Conservation (phyloP, 2,113 vertebrate species). For the Larimichthys crocea region DNA sequence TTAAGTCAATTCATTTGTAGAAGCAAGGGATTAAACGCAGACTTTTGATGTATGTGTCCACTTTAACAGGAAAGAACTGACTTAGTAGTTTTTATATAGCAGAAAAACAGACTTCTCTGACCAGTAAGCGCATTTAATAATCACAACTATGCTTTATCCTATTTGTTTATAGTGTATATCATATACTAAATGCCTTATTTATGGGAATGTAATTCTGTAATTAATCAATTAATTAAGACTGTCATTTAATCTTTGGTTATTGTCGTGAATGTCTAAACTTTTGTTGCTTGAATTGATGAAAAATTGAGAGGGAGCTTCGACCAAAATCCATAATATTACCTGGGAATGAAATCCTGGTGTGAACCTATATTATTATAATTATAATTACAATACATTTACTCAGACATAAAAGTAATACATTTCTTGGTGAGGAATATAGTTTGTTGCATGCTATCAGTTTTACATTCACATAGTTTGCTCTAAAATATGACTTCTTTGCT, state of each 20-base stretch:
- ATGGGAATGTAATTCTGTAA: not conserved
- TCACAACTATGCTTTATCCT: not conserved
- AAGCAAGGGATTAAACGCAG: conserved; percentile 16
- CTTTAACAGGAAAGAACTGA: not conserved
- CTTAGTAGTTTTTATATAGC: not conserved
- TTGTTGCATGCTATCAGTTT: not conserved
- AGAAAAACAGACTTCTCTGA: not conserved
- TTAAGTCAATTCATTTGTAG: not conserved
- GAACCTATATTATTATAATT: not conserved
- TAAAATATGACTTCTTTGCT: not conserved
- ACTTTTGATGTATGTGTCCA: not conserved
- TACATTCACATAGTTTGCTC: not conserved
- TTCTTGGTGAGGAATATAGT: not conserved
- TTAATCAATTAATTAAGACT: not conserved
- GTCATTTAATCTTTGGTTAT: not conserved
- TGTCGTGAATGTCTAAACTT: not conserved
- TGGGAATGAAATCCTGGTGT: not conserved
- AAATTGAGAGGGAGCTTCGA: not conserved
- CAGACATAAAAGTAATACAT: not conserved
- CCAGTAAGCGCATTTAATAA: not conserved
- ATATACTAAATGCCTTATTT: not conserved
- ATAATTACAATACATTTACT: not conserved
- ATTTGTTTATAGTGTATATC: not conserved
- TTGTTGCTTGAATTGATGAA: not conserved
- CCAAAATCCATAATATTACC: not conserved